Base-by-base conservation (phyloP, 2,888 invertebrate genomes). In the Caenorhabditis becei region DNA sequence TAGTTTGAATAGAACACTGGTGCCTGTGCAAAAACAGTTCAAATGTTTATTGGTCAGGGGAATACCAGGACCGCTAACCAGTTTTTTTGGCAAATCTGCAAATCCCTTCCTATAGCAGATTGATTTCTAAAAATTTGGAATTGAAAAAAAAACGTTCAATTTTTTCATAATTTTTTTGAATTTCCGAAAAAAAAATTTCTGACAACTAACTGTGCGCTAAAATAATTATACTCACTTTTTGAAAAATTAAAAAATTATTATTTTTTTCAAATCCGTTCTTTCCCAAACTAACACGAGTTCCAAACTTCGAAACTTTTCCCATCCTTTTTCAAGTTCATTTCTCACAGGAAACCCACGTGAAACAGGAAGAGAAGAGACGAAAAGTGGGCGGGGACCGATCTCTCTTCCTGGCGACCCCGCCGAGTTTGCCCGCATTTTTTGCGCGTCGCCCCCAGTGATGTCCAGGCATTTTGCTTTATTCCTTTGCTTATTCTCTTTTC, bases 361-460 rank as follows among this genome's bases (percentile, higher is more conserved):
- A 44, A 41, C 47, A 18, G 18, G 47, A 63, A 58, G 58, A 65
- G 41, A 44, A 44, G 56, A 58, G 49, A 65, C 62, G 51, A 63
- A 67, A 65, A 59, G 41, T 66, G 75, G 75, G 75, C 75, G 75
- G 75, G 20, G 75, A 16, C 61, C 66, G 66, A 66, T 66, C 66
- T 41, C 56, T 56, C 65, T 74, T 75, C 66, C 66, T 66, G 66
- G 66, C 75, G 75, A 75, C 75, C 75, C 66, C 58, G 53, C 65
- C 47, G 41, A 23, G 49, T 70, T 53, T 56, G 18, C 58, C 35
- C 28, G 49, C 56, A 32, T 47, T 65, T 74, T 74, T 74, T 74
- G 51, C 58, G 70, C 54, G 70, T 71, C 53, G 70, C 70, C 61
- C 70, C 59, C 47, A 54, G 53, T 24, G 70, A 70, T 70, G 51